Evolutionary conservation across 2,797 vertebrate genomes (phyloP).

Genomic region (Anguilla anguilla): DNA sequence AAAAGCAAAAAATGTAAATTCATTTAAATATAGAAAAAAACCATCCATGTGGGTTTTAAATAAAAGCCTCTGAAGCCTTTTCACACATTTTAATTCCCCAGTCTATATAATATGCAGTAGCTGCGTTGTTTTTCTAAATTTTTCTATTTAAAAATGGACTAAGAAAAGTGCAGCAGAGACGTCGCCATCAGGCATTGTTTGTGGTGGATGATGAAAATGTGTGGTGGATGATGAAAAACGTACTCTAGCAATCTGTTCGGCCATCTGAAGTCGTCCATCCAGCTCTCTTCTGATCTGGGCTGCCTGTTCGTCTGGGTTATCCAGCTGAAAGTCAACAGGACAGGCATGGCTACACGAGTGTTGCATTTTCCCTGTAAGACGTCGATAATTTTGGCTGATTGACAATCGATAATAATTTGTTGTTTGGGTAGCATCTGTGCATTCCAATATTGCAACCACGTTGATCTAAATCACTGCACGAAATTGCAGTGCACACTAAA

Average conservation of each 20-base stretch:
- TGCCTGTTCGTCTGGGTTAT: conserved; percentile 97
- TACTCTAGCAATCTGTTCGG: conserved; percentile 97
- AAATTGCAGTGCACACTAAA: background rate
- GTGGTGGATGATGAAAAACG: conserved; percentile 37
- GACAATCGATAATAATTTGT: background rate
- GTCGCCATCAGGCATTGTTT: background rate
- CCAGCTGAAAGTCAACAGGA: conserved; percentile 79
- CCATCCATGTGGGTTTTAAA: background rate
- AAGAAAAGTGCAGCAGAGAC: background rate
- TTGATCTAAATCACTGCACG: background rate
- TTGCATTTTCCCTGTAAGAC: background rate
- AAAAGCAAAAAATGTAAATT: background rate
- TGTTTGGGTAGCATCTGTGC: too few species aligned
- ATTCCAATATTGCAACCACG: background rate
- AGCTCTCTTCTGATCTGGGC: conserved; percentile 96
- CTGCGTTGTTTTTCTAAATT: background rate
- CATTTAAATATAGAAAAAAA: background rate
- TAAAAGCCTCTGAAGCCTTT: background rate
- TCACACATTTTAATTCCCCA: background rate
- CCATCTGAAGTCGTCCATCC: conserved; percentile 97
- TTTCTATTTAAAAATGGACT: background rate
- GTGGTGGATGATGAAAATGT: background rate
- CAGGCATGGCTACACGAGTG: background rate
- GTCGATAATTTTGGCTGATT: background rate
- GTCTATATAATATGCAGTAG: background rate